These are phyloP conservation scores for Zaprionus lineosus DNA, from an alignment of 2,888 invertebrate species.

Conservation along the genomic window DNA sequence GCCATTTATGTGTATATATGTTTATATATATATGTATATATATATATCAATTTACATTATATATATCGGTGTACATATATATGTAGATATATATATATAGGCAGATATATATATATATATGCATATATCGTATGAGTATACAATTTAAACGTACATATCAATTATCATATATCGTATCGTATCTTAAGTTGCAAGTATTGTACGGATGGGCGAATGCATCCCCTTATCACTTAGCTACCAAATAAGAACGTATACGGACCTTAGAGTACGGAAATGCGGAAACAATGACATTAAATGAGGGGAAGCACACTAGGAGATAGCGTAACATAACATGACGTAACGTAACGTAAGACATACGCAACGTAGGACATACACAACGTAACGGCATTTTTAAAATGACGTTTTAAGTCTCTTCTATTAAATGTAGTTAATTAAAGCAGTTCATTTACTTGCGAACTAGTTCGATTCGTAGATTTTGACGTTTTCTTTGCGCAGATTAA, in stretches of 20 bases:
- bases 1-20: constrained; percentile 29
- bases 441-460: no score
- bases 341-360: constrained; percentile 44
- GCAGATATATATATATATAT: constrained; percentile 21
- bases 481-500: no score
- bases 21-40: constrained; percentile 6
- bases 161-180: constrained; percentile 56
- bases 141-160: constrained; percentile 37
- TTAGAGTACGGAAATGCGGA: constrained; percentile 57
- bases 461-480: no score
- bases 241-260: constrained; percentile 54
- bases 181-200: constrained; percentile 67
- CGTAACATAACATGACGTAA: constrained; percentile 47
- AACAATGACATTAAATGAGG: constrained; percentile 47
- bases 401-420: constrained; percentile 45
- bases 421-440: no score
- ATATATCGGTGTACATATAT: no score
- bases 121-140: constrained; percentile 52
- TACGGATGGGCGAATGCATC: constrained; percentile 52
- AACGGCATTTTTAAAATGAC: constrained; percentile 74
- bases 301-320: constrained; percentile 60
- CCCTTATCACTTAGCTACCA: constrained; percentile 72
- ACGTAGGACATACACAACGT: constrained; percentile 66
- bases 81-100: constrained; percentile 25
- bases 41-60: no score